phyloP scores from a whole-genome alignment of 2,113 vertebrate genomes.

The Zapornia atra region DNA sequence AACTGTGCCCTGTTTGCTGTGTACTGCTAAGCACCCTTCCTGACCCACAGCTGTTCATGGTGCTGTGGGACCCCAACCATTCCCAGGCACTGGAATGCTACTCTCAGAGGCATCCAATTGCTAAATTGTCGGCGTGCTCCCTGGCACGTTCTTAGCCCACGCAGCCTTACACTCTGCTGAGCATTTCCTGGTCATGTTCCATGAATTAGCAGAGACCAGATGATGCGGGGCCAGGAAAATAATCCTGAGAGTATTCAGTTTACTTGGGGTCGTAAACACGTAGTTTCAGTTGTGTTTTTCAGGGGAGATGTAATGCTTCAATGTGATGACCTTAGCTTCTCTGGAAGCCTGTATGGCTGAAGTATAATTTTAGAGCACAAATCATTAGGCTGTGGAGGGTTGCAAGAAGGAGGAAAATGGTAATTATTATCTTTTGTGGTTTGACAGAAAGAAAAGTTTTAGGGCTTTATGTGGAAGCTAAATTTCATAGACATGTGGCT shows the following conservation, averaged over 20 bases:
- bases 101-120: not conserved
- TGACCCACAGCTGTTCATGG: accelerated
- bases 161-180: not conserved
- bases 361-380: not conserved
- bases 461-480: not conserved
- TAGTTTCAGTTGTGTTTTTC: not conserved
- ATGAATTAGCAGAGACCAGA: not conserved
- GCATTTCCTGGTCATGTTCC: not conserved
- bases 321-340: not conserved
- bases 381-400: not conserved
- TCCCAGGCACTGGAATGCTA: not conserved
- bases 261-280: not conserved
- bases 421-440: not conserved
- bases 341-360: not conserved
- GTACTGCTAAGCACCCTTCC: not conserved
- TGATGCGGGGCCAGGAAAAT: not conserved
- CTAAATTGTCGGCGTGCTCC: not conserved
- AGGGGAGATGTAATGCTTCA: not conserved
- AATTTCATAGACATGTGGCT: not conserved
- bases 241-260: not conserved
- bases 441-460: not conserved
- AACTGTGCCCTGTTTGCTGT: accelerated
- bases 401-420: not conserved
- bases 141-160: conserved; percentile 23
- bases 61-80: accelerated